Evolutionary conservation across 2,797 vertebrate genomes (phyloP).

Genomic region (Falco peregrinus): DNA sequence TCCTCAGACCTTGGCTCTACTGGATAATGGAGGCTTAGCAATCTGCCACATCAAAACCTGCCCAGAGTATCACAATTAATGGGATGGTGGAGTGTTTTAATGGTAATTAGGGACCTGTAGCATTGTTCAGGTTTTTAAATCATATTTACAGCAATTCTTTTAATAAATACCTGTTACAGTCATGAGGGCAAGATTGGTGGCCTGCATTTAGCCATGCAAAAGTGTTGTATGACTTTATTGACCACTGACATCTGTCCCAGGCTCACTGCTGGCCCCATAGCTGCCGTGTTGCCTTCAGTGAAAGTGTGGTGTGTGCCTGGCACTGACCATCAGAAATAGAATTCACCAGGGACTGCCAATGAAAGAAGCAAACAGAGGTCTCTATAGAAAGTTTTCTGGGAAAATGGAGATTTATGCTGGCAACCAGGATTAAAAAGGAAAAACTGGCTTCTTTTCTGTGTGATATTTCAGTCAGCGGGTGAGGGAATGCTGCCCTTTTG

Average conservation of each 20-base stretch:
- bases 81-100: neutral
- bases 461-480: neutral
- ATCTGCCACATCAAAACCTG: slow-evolving; percentile 29
- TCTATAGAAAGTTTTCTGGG: neutral
- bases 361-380: neutral
- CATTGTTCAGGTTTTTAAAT: neutral
- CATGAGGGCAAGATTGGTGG: neutral
- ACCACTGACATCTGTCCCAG: neutral
- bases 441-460: neutral
- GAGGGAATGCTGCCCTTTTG: neutral
- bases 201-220: neutral
- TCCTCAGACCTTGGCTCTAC: neutral
- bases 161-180: neutral
- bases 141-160: neutral
- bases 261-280: neutral
- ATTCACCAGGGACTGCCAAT: neutral
- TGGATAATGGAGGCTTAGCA: slow-evolving; percentile 36
- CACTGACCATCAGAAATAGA: neutral
- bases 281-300: neutral
- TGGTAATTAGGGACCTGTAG: neutral
- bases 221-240: neutral
- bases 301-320: neutral
- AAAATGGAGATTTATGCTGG: neutral
- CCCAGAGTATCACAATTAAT: neutral
- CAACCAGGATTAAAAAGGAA: neutral